phyloP scores from a whole-genome alignment of 2,888 invertebrate species.

The Nycteola revayana region DNA sequence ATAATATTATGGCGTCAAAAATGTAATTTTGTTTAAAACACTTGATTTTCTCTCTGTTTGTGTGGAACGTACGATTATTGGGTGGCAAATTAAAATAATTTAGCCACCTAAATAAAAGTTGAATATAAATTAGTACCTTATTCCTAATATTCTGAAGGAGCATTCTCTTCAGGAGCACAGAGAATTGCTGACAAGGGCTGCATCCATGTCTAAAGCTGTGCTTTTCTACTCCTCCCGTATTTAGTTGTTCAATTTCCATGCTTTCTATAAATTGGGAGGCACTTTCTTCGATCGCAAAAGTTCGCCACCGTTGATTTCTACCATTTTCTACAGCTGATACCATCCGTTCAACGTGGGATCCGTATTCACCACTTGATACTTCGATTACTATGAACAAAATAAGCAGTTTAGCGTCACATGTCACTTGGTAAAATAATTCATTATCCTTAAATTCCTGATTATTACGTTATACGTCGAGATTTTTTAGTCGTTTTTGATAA shows the following conservation, averaged over 20 bases:
- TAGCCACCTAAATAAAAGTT: too few relatives aligned
- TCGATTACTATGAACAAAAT: slow-evolving; percentile 85
- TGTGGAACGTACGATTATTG: too few relatives aligned
- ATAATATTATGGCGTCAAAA: too few relatives aligned
- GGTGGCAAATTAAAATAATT: too few relatives aligned
- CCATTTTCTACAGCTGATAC: slow-evolving; percentile 86
- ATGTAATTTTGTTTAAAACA: too few relatives aligned
- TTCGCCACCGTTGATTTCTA: slow-evolving; percentile 77
- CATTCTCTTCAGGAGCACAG: slow-evolving; percentile 85
- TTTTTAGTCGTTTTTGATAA: too few relatives aligned
- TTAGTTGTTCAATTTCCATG: slow-evolving; percentile 67
- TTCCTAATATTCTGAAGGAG: slow-evolving; percentile 88
- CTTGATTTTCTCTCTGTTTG: too few relatives aligned
- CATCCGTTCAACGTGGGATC: slow-evolving; percentile 86
- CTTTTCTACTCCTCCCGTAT: slow-evolving; percentile 66
- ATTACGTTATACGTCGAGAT: too few relatives aligned
- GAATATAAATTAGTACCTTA: too few relatives aligned
- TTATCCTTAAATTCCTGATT: not conserved
- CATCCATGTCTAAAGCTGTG: slow-evolving; percentile 80
- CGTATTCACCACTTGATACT: slow-evolving; percentile 91
- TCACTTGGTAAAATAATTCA: not conserved
- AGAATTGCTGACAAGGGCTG: slow-evolving; percentile 85
- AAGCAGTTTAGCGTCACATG: too few relatives aligned
- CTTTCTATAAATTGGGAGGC: slow-evolving; percentile 33
- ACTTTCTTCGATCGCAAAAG: slow-evolving; percentile 43